Base-by-base conservation (phyloP, 2,888 invertebrate species). In the Tinea semifulvella region DNA sequence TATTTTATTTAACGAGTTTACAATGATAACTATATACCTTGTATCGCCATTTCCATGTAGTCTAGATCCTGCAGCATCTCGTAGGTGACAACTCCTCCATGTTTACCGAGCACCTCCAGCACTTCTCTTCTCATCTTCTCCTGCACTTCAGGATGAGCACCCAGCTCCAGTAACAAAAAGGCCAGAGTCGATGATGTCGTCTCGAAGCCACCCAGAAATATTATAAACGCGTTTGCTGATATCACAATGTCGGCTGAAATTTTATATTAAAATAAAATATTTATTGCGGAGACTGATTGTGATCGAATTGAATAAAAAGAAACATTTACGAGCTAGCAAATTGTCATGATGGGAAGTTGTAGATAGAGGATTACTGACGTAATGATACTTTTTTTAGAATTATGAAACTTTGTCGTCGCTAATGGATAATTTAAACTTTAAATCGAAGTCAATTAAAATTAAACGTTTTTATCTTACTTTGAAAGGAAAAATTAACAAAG, bases 121-220 rank as follows among this genome's bases (percentile, higher is more conserved):
- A 86, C 74, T 59, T 86, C 86, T 1, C 54, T 49, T 45, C 83
- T 61, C 56, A 86, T 52, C 53, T 61, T 76, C 28, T 76, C 68
- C 58, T 87, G 87, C 1, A 85, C 72, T 0, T 68, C 61, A 2
- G 68, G 77, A 48, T 85, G 63, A 0, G 79, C 65, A 0, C 84
- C 82, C 42, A 87, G 57, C 59, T 84, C 84, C 54, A 85, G 74
- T 26, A 85, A 64, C 5, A 82, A 63, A 53, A 84, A 85, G 16
- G 83, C 79, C 39, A 85, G 66, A 0, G 84, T 83, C 0, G 84
- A 80, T 0, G 84, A 83, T 0, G 85, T 83, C 3, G 86, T 86
- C 60, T 87, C 86, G 56, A 83, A 86, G 1, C 86, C 86, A 1
- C 85, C 87, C 7, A 83, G 64, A 57, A 85, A 85, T 51, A 87